Conservation (phyloP, 2,797 vertebrate species). For the Leucoraja ocellata region DNA sequence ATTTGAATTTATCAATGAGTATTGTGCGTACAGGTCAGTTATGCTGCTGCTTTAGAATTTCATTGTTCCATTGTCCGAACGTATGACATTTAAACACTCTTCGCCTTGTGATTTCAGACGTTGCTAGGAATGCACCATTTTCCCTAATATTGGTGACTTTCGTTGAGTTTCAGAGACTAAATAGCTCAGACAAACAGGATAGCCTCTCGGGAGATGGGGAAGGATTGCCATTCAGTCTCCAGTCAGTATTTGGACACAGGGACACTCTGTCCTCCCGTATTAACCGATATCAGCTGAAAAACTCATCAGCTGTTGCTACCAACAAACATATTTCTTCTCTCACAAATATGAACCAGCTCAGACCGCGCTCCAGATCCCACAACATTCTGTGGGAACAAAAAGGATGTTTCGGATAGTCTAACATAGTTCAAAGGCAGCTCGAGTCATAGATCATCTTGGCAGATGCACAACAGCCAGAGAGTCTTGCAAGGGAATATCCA, state of each 20-base stretch:
- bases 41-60: no score
- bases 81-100: no score
- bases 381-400: not conserved
- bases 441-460: not conserved
- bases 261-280: not conserved
- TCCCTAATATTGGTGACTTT: not conserved
- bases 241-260: not conserved
- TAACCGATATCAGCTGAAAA: slow-evolving; percentile 1
- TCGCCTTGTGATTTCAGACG: no score
- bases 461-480: not conserved
- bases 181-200: not conserved
- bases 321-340: not conserved
- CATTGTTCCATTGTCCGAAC: no score
- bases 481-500: not conserved
- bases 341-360: not conserved
- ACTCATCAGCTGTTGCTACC: not conserved
- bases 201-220: not conserved
- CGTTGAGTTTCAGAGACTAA: not conserved
- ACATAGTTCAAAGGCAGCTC: not conserved
- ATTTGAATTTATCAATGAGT: no score
- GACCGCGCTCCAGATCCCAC: not conserved
- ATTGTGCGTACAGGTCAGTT: no score
- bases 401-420: not conserved
- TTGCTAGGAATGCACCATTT: not conserved
- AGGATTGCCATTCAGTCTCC: not conserved